Base-by-base conservation (phyloP, 2,113 vertebrate species). In the Willisornis vidua region DNA sequence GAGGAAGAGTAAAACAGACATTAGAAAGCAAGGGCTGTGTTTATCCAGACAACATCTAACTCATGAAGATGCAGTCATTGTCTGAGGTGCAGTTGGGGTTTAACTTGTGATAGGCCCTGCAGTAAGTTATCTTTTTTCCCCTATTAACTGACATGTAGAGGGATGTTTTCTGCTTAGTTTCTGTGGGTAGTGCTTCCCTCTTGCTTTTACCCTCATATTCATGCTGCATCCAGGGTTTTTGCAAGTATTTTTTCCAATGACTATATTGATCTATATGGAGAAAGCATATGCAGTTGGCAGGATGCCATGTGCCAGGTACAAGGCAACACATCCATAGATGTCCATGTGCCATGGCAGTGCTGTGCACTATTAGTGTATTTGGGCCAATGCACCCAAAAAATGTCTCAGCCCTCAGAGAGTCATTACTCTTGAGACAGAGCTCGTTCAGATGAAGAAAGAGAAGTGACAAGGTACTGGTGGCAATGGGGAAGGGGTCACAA, bases 191-290 rank as follows among this genome's bases (percentile, higher is more conserved):
- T 48, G 28, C n/a, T n/a, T 24, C 71, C 13, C 41, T 96, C 76
- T 75, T 12, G 39, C 85, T 92, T 86, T 89, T 51, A 68, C 43
- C 52, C 49, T 77, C 88, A 52, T 85, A 66, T 85, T 96, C 51
- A 54, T 12, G 48, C 76, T 85, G 39, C 46, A 39, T 78, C 51
- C 45, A 71, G 93, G 74, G 26, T 15, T 61, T 82, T 96, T 78
- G 31, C 54, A 79, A 79, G 57, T 35, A 18, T 89, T 92, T 96
- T 77, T 75, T 80, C 58, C 54, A 72, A 45, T 91, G 49, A 16
- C 26, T 96, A 2, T 94, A 95, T 88, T 95, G 94, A 95, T 90
- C 87, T 94, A 29, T 48, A 61, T 24, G 73, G 79, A 96, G 75
- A 93, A 19, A 94, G 28, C 89, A 72, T 35, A 55, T 75, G 65